Conservation (phyloP, 2,888 invertebrate species). For the Rhamphomyia laevipes region DNA sequence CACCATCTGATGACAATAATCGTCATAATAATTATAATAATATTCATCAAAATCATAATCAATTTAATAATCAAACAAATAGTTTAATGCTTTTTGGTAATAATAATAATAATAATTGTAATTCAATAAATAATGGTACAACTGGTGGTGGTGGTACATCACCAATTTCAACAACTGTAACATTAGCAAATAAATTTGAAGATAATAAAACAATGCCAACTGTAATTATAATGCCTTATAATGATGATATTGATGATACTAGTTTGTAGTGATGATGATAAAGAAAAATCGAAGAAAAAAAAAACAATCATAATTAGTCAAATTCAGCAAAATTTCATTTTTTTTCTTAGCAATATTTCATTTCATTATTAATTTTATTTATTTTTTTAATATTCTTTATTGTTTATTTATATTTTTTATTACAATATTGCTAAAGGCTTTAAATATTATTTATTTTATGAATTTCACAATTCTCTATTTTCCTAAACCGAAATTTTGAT, state of each 20-base stretch:
- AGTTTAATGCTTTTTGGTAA: slow-evolving; percentile 17
- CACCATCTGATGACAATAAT: slow-evolving; percentile 31
- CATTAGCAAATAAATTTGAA: neutral
- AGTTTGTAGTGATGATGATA: slow-evolving; percentile 32
- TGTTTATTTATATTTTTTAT: too few relatives aligned
- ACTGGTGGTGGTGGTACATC: slow-evolving; percentile 17
- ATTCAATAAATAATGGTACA: neutral
- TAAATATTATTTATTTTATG: too few relatives aligned
- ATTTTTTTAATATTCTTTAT: too few relatives aligned
- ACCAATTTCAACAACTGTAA: slow-evolving; percentile 3
- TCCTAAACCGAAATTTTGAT: neutral
- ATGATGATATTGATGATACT: slow-evolving; percentile 30
- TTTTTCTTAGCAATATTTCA: too few relatives aligned
- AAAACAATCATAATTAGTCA: too few relatives aligned
- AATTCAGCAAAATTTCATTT: too few relatives aligned
- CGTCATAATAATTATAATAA: slow-evolving; percentile 22
- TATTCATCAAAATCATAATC: slow-evolving; percentile 19
- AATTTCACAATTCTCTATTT: too few relatives aligned
- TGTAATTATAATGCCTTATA: slow-evolving; percentile 34
- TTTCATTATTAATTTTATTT: too few relatives aligned
- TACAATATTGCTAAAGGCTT: too few relatives aligned
- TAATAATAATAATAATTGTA: slow-evolving; percentile 12
- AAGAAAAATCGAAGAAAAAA: too few relatives aligned
- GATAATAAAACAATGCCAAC: slow-evolving; percentile 21
- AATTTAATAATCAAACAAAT: slow-evolving; percentile 17